These are phyloP conservation scores for Myxocyprinus asiaticus DNA, from an alignment of 2,113 vertebrate species.

Conservation along the genomic window DNA sequence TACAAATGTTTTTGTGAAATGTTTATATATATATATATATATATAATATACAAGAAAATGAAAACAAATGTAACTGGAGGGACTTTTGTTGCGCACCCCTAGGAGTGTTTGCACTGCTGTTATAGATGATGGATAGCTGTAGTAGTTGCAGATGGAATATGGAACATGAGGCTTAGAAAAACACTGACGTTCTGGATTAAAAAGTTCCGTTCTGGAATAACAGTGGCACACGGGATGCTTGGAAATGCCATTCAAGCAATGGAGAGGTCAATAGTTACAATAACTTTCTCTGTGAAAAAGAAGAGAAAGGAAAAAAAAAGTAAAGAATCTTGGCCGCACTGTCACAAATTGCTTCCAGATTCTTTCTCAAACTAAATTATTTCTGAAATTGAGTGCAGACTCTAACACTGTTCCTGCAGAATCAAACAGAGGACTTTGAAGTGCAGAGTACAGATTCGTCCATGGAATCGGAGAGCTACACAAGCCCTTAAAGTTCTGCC, in stretches of 20 bases:
- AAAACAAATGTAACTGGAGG: neutral
- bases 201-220: conserved; percentile 70
- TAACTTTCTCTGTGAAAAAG: conserved; percentile 74
- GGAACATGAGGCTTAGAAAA: conserved; percentile 64
- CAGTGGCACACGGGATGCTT: conserved; percentile 69
- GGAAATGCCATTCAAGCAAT: conserved; percentile 75
- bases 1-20: too few relatives aligned
- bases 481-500: conserved; percentile 54
- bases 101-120: too few relatives aligned
- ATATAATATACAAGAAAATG: too few relatives aligned
- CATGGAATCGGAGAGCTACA: conserved; percentile 57
- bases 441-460: conserved; percentile 57
- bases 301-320: conserved; percentile 59
- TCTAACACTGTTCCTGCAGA: conserved; percentile 71
- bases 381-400: conserved; percentile 76
- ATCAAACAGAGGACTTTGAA: conserved; percentile 70
- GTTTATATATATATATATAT: too few relatives aligned
- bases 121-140: neutral
- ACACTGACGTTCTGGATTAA: conserved; percentile 71
- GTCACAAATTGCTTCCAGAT: conserved; percentile 81
- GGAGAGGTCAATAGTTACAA: conserved; percentile 83
- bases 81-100: neutral
- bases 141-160: conserved; percentile 58
- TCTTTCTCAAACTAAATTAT: conserved; percentile 70
- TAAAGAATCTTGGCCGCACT: conserved; percentile 59